Evolutionary conservation across 92 coral and sea anemone species (phyloP).

Genomic region (Zoanthus sociatus): DNA sequence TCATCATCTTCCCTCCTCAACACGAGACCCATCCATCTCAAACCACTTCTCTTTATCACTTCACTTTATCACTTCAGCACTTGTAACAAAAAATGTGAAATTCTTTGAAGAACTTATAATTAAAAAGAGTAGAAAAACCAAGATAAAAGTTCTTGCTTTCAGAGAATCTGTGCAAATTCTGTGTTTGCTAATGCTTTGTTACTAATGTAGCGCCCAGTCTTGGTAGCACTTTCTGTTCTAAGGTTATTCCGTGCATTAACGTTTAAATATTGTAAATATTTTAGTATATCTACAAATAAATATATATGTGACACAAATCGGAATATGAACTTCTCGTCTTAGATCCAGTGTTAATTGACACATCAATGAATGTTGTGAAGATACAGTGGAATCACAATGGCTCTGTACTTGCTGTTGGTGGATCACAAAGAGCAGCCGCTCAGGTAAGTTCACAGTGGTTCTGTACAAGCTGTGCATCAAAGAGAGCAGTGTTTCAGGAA

Average conservation of each 20-base stretch:
- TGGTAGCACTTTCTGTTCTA: too few species aligned
- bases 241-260: background rate
- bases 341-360: constrained; percentile 96
- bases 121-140: too few species aligned
- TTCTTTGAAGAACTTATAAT: too few species aligned
- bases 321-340: background rate
- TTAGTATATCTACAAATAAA: background rate
- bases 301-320: background rate
- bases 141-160: too few species aligned
- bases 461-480: constrained; percentile 95
- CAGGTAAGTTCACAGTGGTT: constrained; percentile 97
- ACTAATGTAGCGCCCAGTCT: too few species aligned
- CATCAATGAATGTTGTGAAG: constrained; percentile 86
- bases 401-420: constrained; percentile 94
- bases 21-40: too few species aligned
- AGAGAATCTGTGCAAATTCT: too few species aligned
- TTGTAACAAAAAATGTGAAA: too few species aligned
- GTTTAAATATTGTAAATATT: background rate
- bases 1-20: too few species aligned
- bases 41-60: too few species aligned
- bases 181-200: too few species aligned
- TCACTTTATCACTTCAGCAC: too few species aligned
- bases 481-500: constrained; percentile 84
- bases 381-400: constrained; percentile 97
- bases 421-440: constrained; percentile 81